These are phyloP conservation scores for Nipponia nippon DNA, from an alignment of 2,113 vertebrate species.

Conservation along the genomic window DNA sequence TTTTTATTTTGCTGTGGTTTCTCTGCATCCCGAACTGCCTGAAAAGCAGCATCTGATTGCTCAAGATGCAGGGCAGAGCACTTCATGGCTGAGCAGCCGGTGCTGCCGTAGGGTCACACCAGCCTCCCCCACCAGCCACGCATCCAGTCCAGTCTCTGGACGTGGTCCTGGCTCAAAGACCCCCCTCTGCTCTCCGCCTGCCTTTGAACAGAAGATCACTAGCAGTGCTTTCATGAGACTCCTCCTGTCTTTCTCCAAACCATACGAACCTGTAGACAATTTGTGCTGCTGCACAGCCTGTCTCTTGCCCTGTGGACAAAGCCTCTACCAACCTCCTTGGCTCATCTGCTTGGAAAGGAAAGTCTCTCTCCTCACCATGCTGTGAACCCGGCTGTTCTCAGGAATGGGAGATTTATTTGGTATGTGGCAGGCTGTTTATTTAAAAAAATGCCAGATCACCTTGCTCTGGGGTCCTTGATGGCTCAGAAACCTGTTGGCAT, in stretches of 20 bases:
- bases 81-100: background rate
- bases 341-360: background rate
- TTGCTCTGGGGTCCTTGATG: background rate
- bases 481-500: background rate
- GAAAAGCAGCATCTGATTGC: background rate
- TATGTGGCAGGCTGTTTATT: background rate
- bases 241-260: background rate
- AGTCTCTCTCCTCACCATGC: background rate
- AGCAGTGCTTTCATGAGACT: background rate
- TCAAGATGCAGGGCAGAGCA: background rate
- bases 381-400: background rate
- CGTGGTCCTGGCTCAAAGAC: background rate
- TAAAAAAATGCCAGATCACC: background rate
- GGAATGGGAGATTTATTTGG: background rate
- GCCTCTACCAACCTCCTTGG: background rate
- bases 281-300: background rate
- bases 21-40: background rate
- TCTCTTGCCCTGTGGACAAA: background rate
- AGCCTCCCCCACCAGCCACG: background rate
- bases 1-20: background rate
- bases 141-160: fast-evolving
- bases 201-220: background rate
- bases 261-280: fast-evolving
- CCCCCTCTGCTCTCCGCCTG: background rate
- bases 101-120: background rate